Percentiles rank a stretch among this genome's conserved stretches.
phyloP scores from a whole-genome alignment of 2,888 invertebrate species.

The Apoda limacodes region DNA sequence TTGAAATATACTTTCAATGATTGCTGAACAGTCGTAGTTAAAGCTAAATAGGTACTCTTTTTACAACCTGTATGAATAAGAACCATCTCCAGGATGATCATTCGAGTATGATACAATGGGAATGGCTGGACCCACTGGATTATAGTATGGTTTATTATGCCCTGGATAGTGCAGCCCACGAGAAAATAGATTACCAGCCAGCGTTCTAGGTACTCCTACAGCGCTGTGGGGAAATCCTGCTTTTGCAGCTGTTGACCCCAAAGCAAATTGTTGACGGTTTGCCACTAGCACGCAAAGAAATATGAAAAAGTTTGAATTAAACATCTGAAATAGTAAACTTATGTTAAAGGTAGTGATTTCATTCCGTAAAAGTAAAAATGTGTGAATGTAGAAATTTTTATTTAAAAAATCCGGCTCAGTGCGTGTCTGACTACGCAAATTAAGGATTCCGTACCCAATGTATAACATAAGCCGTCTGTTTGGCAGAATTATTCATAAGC shows the following conservation, averaged over 20 bases:
- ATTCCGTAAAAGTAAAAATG: no score
- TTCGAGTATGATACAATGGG: conserved; percentile 67
- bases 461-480: no score
- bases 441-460: no score
- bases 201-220: no score
- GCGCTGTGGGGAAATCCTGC: conserved; percentile 10
- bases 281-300: conserved; percentile 11
- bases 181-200: no score
- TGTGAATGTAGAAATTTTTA: no score
- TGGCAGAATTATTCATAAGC: no score
- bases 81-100: conserved; percentile 70
- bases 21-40: not conserved
- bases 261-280: conserved; percentile 5
- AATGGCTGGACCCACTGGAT: conserved; percentile 34
- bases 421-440: no score
- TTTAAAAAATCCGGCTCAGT: no score
- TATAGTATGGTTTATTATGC: conserved; percentile 39
- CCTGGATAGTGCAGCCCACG: no score
- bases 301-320: conserved; percentile 5
- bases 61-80: conserved; percentile 69
- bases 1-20: not conserved
- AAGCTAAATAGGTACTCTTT: conserved; percentile 8
- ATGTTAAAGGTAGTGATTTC: no score
- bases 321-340: no score
- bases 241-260: conserved; percentile 4